These are phyloP conservation scores for Ptychadena robeensis DNA, from an alignment of 2,797 vertebrate genomes.

Conservation along the genomic window DNA sequence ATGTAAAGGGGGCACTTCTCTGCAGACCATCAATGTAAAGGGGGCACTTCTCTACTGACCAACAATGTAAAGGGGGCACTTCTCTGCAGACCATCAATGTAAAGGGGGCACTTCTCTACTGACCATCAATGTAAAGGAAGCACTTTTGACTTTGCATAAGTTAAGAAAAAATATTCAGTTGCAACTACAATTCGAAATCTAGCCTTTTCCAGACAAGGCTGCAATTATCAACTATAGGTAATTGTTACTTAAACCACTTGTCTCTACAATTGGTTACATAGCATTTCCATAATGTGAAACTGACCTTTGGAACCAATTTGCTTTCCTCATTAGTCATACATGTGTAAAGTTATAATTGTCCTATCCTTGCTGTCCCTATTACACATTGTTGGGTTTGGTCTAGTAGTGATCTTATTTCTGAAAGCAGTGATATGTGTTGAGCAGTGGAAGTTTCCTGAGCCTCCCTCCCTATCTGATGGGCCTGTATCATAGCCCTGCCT, in stretches of 20 bases:
- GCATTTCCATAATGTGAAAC: not conserved
- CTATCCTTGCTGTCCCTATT: not conserved
- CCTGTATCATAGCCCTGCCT: slow-evolving; percentile 3
- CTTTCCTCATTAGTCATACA: not conserved
- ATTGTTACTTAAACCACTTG: not conserved
- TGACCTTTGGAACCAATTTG: not conserved
- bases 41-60: no score
- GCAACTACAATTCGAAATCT: no score
- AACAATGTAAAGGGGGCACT: no score
- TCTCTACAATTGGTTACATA: no score
- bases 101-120: no score
- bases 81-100: no score
- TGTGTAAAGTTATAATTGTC: not conserved
- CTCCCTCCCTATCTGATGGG: slow-evolving; percentile 26
- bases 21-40: no score
- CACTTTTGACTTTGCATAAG: no score
- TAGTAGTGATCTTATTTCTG: not conserved
- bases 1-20: no score
- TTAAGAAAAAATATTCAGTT: not conserved
- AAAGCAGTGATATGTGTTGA: not conserved
- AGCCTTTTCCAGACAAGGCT: not conserved
- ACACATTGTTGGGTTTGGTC: not conserved
- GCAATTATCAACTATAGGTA: no score
- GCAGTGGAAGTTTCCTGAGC: not conserved
- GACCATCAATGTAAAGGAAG: no score